Base-by-base conservation (phyloP, 2,888 invertebrate species). In the Thymelicus lineola region DNA sequence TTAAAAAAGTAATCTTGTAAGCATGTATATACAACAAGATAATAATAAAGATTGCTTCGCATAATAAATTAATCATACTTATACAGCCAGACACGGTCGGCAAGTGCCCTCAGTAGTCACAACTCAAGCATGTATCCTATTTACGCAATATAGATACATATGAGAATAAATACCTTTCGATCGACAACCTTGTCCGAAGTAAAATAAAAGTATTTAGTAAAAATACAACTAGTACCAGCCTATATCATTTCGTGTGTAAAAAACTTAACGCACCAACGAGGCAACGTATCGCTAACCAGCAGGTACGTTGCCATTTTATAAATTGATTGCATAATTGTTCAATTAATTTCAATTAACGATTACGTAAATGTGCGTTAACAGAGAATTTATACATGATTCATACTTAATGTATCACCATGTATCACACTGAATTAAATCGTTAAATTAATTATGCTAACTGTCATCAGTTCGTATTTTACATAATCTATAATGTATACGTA, bases 71-170 rank as follows among this genome's bases (percentile, higher is more conserved):
- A 20, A 55, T 28, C n/a, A 61, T 61, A 45, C 3, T 17, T n/a
- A 28, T 61, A 46, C 46, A n/a, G n/a, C 10, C 75, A 74, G 82
- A 73, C 75, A 85, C 80, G 84, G 77, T 83, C 74, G 77, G 80
- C 71, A 80, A 79, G 75, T 76, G 84, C 83, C 85, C 85, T 86
- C 80, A 80, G 74, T 75, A 79, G 74, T 77, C 79, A 79, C 75
- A 75, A 68, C 76, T 80, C 82, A 86, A 80, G 87, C 90, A 86
- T 88, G 83, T 80, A 86, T 91, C 91, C 91, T 84, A 79, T 64
- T 88, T 89, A 82, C 85, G 77, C 77, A 86, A 90, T 75, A 80
- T 83, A 42, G 77, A 81, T 79, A 82, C 82, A 50, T 15, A 50
- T 17, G 48, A 50, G 48, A 80, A 82, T 42, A 75, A 82, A 83